Percentiles rank a stretch among this genome's conserved stretches.
Evolutionary conservation across 1,140 invertebrate species (phyloP).

Genomic region (Leptopilina boulardi): DNA sequence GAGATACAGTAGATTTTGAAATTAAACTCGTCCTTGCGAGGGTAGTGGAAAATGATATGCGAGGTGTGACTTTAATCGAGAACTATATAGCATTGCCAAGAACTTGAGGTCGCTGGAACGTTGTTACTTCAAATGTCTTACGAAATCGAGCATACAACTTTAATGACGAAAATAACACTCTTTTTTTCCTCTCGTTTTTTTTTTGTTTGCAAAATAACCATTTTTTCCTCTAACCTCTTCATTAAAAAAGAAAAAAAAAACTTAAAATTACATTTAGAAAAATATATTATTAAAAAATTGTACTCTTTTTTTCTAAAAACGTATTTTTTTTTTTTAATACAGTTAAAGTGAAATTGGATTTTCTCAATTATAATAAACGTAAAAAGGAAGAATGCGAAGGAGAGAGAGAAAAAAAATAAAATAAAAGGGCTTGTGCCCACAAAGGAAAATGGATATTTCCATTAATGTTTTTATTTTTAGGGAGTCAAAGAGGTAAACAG

Average conservation of each 20-base stretch:
- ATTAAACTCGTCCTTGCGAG: conserved; percentile 3
- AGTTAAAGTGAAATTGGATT: not conserved
- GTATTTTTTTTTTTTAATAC: not conserved
- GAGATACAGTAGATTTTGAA: not conserved
- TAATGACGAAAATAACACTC: not conserved
- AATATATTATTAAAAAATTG: too few relatives aligned
- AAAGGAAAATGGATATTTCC: conserved; percentile 6
- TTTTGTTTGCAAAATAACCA: conserved; percentile 7
- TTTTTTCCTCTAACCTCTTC: too few relatives aligned
- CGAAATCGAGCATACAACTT: conserved; percentile 1
- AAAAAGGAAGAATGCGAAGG: not conserved
- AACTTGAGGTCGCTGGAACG: conserved; percentile 31
- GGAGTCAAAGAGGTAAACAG: conserved; percentile 28
- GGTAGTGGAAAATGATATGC: conserved; percentile 25
- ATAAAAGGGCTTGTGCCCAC: not conserved
- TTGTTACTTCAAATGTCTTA: not conserved
- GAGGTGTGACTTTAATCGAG: conserved; percentile 29
- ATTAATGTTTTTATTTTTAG: conserved; percentile 18
- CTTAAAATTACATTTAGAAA: too few relatives aligned
- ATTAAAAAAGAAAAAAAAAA: too few relatives aligned
- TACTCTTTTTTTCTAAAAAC: too few relatives aligned
- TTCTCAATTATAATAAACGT: conserved; percentile 9
- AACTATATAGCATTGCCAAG: not conserved
- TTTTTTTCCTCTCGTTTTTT: too few relatives aligned
- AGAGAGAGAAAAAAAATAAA: too few relatives aligned